Percentiles rank a stretch among this genome's conserved stretches.
phyloP scores from a whole-genome alignment of 2,888 invertebrate species.

The Seladonia tumulorum region DNA sequence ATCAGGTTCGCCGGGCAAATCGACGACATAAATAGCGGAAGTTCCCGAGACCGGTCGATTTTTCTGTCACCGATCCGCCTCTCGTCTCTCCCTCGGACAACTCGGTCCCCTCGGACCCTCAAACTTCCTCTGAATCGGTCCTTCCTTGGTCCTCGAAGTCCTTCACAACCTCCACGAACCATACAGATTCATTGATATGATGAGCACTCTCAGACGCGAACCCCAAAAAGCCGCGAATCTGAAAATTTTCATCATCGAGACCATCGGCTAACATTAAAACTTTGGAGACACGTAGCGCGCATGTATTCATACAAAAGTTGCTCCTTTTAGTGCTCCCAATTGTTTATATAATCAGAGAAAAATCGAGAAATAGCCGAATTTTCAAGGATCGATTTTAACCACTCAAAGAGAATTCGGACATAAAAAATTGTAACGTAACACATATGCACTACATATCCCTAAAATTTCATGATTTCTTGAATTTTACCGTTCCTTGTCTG shows the following conservation, averaged over 20 bases:
- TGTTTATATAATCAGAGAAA: too few relatives aligned
- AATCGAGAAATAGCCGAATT: too few relatives aligned
- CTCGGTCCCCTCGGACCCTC: background rate
- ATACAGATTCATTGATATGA: background rate
- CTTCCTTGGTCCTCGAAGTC: background rate
- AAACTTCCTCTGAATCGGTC: background rate
- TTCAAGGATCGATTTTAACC: too few relatives aligned
- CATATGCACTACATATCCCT: too few relatives aligned
- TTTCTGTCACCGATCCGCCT: background rate
- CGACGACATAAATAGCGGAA: slow-evolving; percentile 27
- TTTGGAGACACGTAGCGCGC: too few relatives aligned
- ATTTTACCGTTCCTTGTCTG: background rate
- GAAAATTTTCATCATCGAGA: background rate
- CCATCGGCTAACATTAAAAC: too few relatives aligned
- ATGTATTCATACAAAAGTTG: too few relatives aligned
- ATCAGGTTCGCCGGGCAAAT: slow-evolving; percentile 25
- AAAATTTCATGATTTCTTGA: background rate
- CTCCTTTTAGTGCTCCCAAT: too few relatives aligned
- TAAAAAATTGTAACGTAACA: too few relatives aligned
- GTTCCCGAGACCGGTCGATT: slow-evolving; percentile 9
- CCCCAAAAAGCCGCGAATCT: background rate
- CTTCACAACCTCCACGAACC: background rate
- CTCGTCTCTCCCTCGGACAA: background rate
- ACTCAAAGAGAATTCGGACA: too few relatives aligned
- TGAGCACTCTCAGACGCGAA: background rate